These are phyloP conservation scores for Papilio xuthus DNA, from an alignment of 1,140 invertebrate species.

Conservation along the genomic window DNA sequence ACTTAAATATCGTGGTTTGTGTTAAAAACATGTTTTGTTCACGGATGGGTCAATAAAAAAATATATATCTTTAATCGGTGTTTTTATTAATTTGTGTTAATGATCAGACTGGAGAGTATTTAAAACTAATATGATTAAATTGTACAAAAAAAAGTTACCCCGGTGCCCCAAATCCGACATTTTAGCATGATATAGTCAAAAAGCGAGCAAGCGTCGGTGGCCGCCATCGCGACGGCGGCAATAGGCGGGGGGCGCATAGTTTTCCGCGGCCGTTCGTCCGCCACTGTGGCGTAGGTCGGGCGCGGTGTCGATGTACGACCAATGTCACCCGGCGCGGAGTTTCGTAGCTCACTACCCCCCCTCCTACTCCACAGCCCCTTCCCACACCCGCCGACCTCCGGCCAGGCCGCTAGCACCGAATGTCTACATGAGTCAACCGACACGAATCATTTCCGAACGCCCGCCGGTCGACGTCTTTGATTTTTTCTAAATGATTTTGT, in stretches of 20 bases:
- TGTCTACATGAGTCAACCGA: conserved; percentile 56
- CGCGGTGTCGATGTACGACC: conserved; percentile 69
- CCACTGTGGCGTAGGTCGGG: conserved; percentile 72
- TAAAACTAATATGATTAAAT: neutral
- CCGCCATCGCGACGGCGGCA: neutral
- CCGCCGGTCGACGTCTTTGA: conserved; percentile 49
- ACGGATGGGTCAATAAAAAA: too few species aligned
- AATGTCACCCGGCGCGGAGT: conserved; percentile 73
- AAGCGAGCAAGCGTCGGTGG: neutral
- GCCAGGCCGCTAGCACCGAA: conserved; percentile 36
- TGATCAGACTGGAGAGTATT: neutral
- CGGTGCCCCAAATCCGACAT: conserved; percentile 15
- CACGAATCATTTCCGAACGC: conserved; percentile 65
- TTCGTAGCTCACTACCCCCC: conserved; percentile 51
- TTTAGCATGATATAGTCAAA: neutral
- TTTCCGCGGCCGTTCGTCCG: conserved; percentile 54
- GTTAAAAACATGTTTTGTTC: neutral
- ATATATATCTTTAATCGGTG: too few species aligned
- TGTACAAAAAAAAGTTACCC: neutral
- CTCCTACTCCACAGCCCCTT: conserved; percentile 33
- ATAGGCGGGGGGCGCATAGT: conserved; percentile 31
- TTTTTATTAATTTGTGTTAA: neutral
- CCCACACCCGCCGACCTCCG: conserved; percentile 38
- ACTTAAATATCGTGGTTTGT: neutral
- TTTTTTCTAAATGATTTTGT: conserved; percentile 32